Percentiles rank a stretch among this genome's conserved stretches.
Evolutionary conservation across 2,113 vertebrate species (phyloP).

Genomic region (Chiloscyllium plagiosum): DNA sequence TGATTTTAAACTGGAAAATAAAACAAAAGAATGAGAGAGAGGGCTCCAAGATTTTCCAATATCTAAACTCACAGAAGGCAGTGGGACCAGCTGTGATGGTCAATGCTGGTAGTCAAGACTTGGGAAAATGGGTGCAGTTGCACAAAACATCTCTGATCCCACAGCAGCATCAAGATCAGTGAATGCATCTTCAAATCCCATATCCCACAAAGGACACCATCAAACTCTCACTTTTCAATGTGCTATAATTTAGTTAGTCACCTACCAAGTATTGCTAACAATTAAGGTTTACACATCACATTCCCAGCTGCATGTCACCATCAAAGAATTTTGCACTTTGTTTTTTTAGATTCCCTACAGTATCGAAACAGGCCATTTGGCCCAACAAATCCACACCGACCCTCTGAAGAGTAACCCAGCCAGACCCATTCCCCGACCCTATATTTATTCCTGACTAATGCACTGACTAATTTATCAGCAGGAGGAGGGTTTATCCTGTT

Average conservation of each 20-base stretch:
- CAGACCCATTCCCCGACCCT: too few relatives aligned
- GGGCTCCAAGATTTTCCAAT: neutral
- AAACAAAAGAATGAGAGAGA: neutral
- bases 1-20: neutral
- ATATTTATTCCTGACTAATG: too few relatives aligned
- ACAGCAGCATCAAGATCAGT: neutral
- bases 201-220: neutral
- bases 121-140: neutral
- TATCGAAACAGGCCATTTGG: too few relatives aligned
- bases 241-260: neutral
- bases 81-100: neutral
- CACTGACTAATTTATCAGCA: neutral
- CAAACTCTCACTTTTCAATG: neutral
- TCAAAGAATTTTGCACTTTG: neutral
- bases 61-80: neutral
- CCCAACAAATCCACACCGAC: too few relatives aligned
- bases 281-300: neutral
- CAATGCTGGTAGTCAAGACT: neutral
- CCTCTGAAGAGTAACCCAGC: too few relatives aligned
- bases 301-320: neutral
- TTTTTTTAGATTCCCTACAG: too few relatives aligned
- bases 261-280: neutral
- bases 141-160: neutral
- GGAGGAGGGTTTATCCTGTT: neutral
- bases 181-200: neutral